These are phyloP conservation scores for Myopa testacea DNA, from an alignment of 2,888 invertebrate species.

Conservation along the genomic window DNA sequence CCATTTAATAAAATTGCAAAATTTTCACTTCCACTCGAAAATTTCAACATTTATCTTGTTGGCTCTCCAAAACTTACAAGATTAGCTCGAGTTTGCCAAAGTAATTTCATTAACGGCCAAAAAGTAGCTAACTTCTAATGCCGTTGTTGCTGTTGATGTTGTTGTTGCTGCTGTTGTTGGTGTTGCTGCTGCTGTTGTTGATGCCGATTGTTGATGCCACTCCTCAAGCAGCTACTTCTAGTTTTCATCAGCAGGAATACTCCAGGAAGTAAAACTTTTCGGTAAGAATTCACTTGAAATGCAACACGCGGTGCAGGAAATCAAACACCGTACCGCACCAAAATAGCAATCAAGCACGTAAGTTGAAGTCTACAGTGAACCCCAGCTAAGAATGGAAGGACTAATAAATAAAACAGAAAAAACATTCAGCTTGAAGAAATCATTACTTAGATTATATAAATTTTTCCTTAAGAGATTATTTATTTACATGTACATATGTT, in stretches of 20 bases:
- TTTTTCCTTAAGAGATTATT: no score
- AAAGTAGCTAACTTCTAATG: background rate
- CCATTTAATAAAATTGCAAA: background rate
- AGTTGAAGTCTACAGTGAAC: no score
- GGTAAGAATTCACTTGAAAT: background rate
- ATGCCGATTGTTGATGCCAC: background rate
- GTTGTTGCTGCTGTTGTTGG: background rate
- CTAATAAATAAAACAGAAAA: no score
- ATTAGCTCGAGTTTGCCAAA: background rate
- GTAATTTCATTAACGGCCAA: background rate
- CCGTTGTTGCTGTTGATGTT: background rate
- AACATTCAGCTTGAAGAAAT: no score
- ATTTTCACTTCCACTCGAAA: background rate
- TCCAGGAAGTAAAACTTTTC: background rate
- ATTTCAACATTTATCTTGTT: slow-evolving; percentile 1
- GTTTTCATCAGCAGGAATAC: background rate
- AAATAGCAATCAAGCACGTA: no score
- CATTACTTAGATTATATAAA: no score
- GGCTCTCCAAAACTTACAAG: background rate
- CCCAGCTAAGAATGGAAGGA: no score
- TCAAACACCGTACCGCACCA: no score
- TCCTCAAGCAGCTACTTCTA: background rate
- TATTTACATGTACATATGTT: no score
- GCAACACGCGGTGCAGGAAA: slow-evolving; percentile 6
- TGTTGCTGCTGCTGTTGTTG: background rate